Conservation (phyloP, 2,797 vertebrate genomes). For the Antrozous pallidus region DNA sequence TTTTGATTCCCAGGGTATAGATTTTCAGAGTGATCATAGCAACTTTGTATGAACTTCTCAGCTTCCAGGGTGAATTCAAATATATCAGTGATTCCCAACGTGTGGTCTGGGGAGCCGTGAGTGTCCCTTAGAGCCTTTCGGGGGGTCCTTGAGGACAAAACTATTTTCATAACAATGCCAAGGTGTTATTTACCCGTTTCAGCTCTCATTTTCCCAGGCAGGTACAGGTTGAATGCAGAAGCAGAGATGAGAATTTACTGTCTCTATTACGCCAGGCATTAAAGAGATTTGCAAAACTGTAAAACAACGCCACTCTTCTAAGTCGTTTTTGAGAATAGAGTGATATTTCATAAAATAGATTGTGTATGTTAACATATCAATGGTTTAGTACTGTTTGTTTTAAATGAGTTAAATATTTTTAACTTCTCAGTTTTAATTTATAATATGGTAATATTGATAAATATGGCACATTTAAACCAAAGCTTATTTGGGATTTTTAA, state of each 20-base stretch:
- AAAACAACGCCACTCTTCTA: background rate
- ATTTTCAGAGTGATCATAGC: background rate
- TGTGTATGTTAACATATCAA: background rate
- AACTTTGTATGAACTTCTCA: background rate
- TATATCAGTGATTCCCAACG: background rate
- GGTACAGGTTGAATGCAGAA: background rate
- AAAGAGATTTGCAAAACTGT: background rate
- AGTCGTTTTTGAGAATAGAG: background rate
- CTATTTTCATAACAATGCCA: background rate
- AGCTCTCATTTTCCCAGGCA: background rate
- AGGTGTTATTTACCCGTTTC: background rate
- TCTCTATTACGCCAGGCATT: background rate
- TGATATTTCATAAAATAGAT: background rate
- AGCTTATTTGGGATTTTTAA: background rate
- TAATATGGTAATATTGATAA: background rate
- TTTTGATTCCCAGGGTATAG: background rate
- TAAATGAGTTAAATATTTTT: background rate
- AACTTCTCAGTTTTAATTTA: background rate
- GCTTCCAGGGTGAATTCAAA: background rate
- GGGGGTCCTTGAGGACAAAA: background rate
- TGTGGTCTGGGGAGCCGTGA: background rate
- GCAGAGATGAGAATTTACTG: background rate
- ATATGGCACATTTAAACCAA: background rate
- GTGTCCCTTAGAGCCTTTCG: background rate
- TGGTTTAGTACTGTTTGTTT: background rate